Base-by-base conservation (phyloP, 2,113 vertebrate genomes). In the Pipa parva region DNA sequence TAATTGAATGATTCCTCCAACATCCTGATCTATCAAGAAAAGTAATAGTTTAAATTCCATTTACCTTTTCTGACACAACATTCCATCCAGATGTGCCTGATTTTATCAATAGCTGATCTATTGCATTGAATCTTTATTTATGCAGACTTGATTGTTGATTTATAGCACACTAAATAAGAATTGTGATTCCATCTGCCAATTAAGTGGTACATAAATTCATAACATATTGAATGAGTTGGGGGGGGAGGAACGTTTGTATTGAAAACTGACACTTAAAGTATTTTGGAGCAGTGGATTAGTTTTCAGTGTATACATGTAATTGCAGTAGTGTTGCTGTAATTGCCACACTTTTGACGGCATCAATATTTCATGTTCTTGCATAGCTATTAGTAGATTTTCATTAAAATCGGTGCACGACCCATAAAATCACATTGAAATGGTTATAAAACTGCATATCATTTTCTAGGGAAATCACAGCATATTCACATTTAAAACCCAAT, bases 341-440 rank as follows among this genome's bases (percentile, higher is more conserved):
- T 60, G 58, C 58, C 28, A 31, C 57, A 54, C 58, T 60, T 69
- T 69, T 51, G 50, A 46, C 52, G 48, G 58, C 66, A 52, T 69
- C 66, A 52, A 60, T 50, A 54, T 24, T 61, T 51, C 66, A 69
- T 61, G 66, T 45, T 37, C 26, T 18, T 61, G 66, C 66, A 69
- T 52, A 61, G 66, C 52, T 69, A 69, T 69, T 69, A 69, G 66
- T 61, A 54, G 66, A 69, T 61, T 54, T 69, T 54, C 57, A 61
- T 69, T 61, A 69, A 69, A 69, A 54, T 61, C 48, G 58, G 33
- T 29, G 58, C 66, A 61, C 61, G 66, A 69, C 66, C 66, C 58
- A 69, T 69, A 69, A 69, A 69, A 60, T 48, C 36, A 69, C 29
- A 58, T 58, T 54, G 66, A 69, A 69, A 60, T 69, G 51, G 57